Conservation (phyloP, 2,113 vertebrate species). For the Sinocyclocheilus grahami region DNA sequence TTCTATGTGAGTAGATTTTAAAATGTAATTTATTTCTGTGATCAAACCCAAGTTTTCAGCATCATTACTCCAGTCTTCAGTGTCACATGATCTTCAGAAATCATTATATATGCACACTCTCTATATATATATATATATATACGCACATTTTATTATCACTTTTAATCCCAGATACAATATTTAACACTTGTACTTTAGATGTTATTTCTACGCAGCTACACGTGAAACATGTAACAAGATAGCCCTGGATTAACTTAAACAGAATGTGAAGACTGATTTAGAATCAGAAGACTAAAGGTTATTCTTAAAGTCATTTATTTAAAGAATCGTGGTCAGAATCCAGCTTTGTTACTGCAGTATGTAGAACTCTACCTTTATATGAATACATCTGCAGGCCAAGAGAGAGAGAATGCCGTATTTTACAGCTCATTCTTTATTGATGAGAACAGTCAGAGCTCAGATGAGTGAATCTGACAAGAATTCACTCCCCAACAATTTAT, state of each 20-base stretch:
- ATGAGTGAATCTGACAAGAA: background rate
- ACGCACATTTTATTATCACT: background rate
- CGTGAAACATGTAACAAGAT: background rate
- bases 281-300: background rate
- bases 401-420: background rate
- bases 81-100: background rate
- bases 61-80: background rate
- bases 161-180: background rate
- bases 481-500: background rate
- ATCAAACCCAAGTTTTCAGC: background rate
- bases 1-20: background rate
- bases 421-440: background rate
- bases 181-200: background rate
- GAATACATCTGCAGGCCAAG: background rate
- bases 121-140: too few species aligned
- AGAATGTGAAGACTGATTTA: background rate
- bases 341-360: background rate
- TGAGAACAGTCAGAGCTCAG: background rate
- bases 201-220: background rate
- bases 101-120: too few species aligned
- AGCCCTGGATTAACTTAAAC: background rate
- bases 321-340: background rate
- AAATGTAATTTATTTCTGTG: background rate
- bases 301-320: background rate
- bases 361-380: background rate